Evolutionary conservation across 1,140 invertebrate genomes (phyloP).

Genomic region (Heliconius hermathena): DNA sequence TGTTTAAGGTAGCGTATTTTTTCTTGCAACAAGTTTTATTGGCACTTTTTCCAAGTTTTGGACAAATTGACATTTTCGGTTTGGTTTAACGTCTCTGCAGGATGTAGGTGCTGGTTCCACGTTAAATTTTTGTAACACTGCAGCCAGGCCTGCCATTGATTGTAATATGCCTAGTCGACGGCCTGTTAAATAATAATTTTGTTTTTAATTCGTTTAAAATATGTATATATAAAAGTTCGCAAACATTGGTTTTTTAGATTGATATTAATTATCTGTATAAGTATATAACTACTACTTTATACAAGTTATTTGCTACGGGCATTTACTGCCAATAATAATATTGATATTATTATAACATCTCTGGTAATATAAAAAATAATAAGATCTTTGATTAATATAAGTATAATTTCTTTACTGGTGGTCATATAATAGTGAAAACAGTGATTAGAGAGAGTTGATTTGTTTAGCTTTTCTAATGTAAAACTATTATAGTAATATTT

Average conservation of each 20-base stretch:
- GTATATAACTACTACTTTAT: too few species aligned
- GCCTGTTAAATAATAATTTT: slow-evolving; percentile 41
- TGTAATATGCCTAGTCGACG: slow-evolving; percentile 59
- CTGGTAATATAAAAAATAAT: too few species aligned
- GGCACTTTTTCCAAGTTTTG: not conserved
- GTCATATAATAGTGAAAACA: not conserved
- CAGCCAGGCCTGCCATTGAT: slow-evolving; percentile 59
- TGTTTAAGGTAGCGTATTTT: not conserved
- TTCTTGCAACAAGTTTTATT: not conserved
- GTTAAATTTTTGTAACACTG: slow-evolving; percentile 57
- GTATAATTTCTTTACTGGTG: not conserved
- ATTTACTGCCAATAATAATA: too few species aligned
- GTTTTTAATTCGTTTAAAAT: not conserved
- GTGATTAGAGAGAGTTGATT: not conserved
- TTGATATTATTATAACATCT: too few species aligned
- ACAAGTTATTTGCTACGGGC: too few species aligned
- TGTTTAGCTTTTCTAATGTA: not conserved
- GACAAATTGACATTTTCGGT: not conserved
- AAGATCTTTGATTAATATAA: too few species aligned
- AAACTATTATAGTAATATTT: not conserved
- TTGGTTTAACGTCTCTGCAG: not conserved
- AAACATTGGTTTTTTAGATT: too few species aligned
- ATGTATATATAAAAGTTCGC: too few species aligned
- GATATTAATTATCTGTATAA: too few species aligned
- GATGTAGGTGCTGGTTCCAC: slow-evolving; percentile 4